Percentiles rank a stretch among this genome's conserved stretches.
phyloP scores from a whole-genome alignment of 1,140 invertebrate genomes.

The Euura saliciscinereae region DNA sequence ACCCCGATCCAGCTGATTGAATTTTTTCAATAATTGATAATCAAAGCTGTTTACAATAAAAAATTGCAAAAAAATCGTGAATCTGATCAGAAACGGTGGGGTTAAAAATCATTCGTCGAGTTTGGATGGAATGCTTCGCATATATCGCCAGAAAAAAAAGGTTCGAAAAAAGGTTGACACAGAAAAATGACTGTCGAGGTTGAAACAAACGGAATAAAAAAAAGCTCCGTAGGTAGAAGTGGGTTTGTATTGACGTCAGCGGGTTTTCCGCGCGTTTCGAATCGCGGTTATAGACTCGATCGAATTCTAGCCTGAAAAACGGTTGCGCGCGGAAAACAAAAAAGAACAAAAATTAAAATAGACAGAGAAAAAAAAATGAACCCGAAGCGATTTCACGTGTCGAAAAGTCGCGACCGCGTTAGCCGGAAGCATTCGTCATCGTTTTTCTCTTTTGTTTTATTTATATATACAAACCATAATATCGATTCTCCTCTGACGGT shows the following conservation, averaged over 20 bases:
- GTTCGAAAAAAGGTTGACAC: neutral
- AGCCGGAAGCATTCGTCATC: neutral
- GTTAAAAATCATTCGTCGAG: neutral
- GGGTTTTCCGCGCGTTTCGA: too few species aligned
- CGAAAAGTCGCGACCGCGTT: neutral
- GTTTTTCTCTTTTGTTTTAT: constrained; percentile 1
- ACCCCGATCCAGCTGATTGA: too few species aligned
- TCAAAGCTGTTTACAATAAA: neutral
- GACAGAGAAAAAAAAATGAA: too few species aligned
- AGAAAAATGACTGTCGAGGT: neutral
- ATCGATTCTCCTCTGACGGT: neutral
- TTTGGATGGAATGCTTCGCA: neutral
- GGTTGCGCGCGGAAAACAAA: too few species aligned
- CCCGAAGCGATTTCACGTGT: neutral
- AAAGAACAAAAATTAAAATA: too few species aligned
- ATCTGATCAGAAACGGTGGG: neutral
- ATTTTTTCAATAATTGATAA: neutral
- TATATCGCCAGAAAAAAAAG: too few species aligned
- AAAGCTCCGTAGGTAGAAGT: neutral
- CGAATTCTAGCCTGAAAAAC: too few species aligned
- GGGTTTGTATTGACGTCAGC: too few species aligned
- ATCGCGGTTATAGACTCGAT: too few species aligned
- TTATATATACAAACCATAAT: neutral
- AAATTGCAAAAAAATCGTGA: neutral
- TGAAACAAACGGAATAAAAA: neutral